phyloP scores from a whole-genome alignment of 2,888 invertebrate genomes.

The Leucophenga montana region DNA sequence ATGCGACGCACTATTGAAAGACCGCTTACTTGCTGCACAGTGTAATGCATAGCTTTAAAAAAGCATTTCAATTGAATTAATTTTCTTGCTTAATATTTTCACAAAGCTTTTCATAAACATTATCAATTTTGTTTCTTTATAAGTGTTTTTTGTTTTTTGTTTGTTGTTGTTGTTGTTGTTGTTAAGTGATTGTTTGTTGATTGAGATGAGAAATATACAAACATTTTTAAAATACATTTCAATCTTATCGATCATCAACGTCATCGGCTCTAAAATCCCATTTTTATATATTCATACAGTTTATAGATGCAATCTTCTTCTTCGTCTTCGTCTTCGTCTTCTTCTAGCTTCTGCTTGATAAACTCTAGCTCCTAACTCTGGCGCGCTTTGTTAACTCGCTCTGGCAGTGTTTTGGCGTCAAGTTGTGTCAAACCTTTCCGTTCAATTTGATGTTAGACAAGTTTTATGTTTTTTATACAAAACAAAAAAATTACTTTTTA shows the following conservation, averaged over 20 bases:
- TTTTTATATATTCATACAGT: background rate
- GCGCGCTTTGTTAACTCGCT: slow-evolving; percentile 48
- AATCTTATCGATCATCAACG: slow-evolving; percentile 10
- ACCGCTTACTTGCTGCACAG: background rate
- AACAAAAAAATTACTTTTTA: background rate
- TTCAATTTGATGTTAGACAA: slow-evolving; percentile 63
- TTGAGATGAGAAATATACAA: slow-evolving; percentile 10
- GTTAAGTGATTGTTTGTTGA: background rate
- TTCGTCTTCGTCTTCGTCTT: too few species aligned
- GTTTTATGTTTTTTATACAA: slow-evolving; percentile 35
- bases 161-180: too few species aligned
- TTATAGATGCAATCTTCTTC: background rate
- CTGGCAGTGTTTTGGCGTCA: slow-evolving; percentile 72
- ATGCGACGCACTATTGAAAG: too few species aligned
- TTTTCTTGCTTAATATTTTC: too few species aligned
- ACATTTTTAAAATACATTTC: slow-evolving; percentile 22
- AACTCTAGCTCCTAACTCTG: slow-evolving; percentile 20
- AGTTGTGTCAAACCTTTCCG: slow-evolving; percentile 71
- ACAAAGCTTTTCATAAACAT: background rate
- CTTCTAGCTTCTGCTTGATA: slow-evolving; percentile 12
- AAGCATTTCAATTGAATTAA: too few species aligned
- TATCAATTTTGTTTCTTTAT: background rate
- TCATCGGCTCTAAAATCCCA: background rate
- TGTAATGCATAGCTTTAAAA: background rate
- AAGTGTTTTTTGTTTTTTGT: background rate